Conservation (phyloP, 1,140 invertebrate genomes). For the Plectrocnemia conspersa region DNA sequence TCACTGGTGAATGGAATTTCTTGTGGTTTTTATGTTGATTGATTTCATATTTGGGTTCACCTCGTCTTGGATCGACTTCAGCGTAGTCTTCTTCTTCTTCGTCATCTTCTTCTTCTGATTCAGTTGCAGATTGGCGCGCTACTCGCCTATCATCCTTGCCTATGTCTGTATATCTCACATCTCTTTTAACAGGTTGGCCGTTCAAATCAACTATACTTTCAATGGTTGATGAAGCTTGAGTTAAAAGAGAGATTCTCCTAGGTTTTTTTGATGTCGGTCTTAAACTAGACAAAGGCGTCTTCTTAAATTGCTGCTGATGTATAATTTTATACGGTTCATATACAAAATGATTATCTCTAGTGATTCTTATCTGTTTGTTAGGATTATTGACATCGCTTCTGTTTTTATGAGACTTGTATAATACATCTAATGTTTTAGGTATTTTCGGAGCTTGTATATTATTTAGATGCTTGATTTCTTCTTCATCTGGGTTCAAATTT, state of each 20-base stretch:
- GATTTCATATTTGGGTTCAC: slow-evolving; percentile 45
- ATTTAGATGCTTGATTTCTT: background rate
- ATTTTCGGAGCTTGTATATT: background rate
- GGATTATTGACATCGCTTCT: slow-evolving; percentile 36
- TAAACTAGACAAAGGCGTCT: slow-evolving; percentile 43
- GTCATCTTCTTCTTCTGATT: background rate
- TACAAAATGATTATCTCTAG: slow-evolving; percentile 43
- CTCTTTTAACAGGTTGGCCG: slow-evolving; percentile 39
- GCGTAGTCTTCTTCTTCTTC: slow-evolving; percentile 34
- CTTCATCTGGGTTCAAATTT: slow-evolving; percentile 15
- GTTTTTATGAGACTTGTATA: slow-evolving; percentile 35
- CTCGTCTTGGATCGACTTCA: slow-evolving; percentile 39
- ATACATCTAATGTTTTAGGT: too few relatives aligned
- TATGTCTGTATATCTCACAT: slow-evolving; percentile 45
- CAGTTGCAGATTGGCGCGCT: background rate
- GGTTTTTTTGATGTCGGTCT: slow-evolving; percentile 46
- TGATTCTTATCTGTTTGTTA: slow-evolving; percentile 36
- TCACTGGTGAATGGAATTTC: slow-evolving; percentile 40
- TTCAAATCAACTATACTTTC: slow-evolving; percentile 38
- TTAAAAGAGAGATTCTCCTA: slow-evolving; percentile 43
- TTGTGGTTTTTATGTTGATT: slow-evolving; percentile 42
- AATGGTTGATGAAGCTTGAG: slow-evolving; percentile 37
- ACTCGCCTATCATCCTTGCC: slow-evolving; percentile 35
- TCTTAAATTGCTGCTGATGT: slow-evolving; percentile 42
- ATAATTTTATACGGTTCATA: slow-evolving; percentile 51